Conservation (phyloP, 2,113 vertebrate genomes). For the Oxyura jamaicensis region DNA sequence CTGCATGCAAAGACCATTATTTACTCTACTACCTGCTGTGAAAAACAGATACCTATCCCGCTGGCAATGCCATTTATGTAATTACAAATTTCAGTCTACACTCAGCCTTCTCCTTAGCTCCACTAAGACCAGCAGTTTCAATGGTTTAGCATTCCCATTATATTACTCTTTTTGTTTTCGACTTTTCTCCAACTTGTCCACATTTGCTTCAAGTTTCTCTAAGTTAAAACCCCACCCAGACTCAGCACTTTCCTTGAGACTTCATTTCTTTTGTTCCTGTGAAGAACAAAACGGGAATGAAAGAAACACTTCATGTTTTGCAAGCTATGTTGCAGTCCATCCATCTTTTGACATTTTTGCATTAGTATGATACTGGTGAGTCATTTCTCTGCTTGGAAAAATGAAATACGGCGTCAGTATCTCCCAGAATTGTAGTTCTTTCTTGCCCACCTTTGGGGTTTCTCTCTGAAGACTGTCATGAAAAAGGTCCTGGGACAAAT, state of each 20-base stretch:
- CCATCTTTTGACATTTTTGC: neutral
- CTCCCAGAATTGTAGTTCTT: neutral
- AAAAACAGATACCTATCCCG: neutral
- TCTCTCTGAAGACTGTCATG: neutral
- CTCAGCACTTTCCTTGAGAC: neutral
- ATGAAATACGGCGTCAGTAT: neutral
- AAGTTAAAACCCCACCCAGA: neutral
- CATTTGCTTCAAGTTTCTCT: neutral
- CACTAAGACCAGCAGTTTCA: neutral
- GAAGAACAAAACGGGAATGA: neutral
- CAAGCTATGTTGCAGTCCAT: neutral
- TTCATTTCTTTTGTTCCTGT: neutral
- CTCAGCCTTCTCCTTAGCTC: neutral
- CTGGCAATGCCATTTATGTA: neutral
- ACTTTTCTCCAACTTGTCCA: neutral
- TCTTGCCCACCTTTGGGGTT: neutral
- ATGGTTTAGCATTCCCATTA: neutral
- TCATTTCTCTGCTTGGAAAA: neutral
- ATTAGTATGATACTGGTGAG: neutral
- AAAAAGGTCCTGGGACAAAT: neutral
- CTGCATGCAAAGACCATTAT: neutral
- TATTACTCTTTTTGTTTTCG: neutral
- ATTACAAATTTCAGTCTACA: neutral
- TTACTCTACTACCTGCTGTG: neutral
- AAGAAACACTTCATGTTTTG: neutral